A percentile compares a stretch with the other conserved stretches of the same genome.
These are phyloP conservation scores for Lagorchestes hirsutus DNA, from an alignment of 2,797 vertebrate species.

Conservation along the genomic window DNA sequence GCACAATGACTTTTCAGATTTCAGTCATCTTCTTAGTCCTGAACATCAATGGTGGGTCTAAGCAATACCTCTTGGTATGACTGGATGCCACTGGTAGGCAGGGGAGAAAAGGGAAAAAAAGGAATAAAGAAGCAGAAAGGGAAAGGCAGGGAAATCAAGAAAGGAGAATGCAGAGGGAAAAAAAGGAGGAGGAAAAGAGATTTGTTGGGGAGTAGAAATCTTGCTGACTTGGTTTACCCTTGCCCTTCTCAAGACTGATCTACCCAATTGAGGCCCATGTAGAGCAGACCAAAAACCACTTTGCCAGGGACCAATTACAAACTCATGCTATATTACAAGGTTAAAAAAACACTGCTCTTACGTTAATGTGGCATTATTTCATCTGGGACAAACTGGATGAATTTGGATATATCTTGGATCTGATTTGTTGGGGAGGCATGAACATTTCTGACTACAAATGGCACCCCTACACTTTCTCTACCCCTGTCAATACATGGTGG, in stretches of 20 bases:
- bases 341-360: background rate
- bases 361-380: background rate
- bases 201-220: background rate
- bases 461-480: background rate
- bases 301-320: slow-evolving; percentile 12
- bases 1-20: background rate
- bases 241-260: slow-evolving; percentile 17
- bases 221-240: background rate
- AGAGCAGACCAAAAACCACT: background rate
- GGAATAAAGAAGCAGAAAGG: background rate
- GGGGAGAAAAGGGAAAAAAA: slow-evolving; percentile 35
- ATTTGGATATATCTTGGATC: background rate
- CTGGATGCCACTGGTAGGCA: background rate
- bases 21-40: slow-evolving; percentile 48
- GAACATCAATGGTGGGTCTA: background rate
- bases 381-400: background rate
- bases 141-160: slow-evolving; percentile 13
- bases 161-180: slow-evolving; percentile 14
- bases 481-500: background rate
- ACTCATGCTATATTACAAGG: background rate
- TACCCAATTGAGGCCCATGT: slow-evolving; percentile 18
- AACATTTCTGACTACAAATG: background rate
- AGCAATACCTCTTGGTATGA: slow-evolving; percentile 47
- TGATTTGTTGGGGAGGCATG: background rate
- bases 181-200: background rate